Evolutionary conservation across 2,113 vertebrate genomes (phyloP), one percentile per base, ranked within the genome.

Genomic region (Collichthys lucidus): DNA sequence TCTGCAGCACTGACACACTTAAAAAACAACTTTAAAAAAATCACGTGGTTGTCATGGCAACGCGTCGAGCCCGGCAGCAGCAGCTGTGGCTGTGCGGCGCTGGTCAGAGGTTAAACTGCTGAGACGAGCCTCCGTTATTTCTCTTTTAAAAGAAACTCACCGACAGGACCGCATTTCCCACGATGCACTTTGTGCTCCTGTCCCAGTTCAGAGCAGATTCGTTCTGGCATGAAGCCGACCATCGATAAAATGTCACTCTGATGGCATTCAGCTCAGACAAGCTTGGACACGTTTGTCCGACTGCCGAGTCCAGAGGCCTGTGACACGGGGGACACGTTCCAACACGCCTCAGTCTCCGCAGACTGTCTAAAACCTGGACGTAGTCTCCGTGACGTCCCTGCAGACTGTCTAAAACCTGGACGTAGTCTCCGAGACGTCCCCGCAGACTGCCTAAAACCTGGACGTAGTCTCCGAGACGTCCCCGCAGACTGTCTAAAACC

Each of bases 41-140:
- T 74, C 50, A 67, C 11, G 7, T 29, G 69, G 83, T 91, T 88
- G 87, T 72, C 74, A 79, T 55, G 80, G 86, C 40, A 82, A 85
- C 82, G 6, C 10, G 6, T 26, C 61, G 0, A 53, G 22, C 50
- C 20, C 49, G 26, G n/a, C 20, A 4, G 35, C 35, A 40, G 35
- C 35, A 40, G 35, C 19, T 0, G 19, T n/a, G 26, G 15, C 70
- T 2, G 56, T 17, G n/a, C 29, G 29, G 3, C 2, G 70, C 2
- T 31, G 55, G 78, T 65, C 63, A 77, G 63, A 69, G 60, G 61
- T 80, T 14, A 75, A 71, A 80, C 46, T 17, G 77, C 63, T 40
- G 29, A 55, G 11, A 53, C 60, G 6, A n/a, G 12, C 50, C 14
- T 70, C 7, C 0, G 6, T 22, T 17, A 29, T 7, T 56, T 55